phyloP scores from a whole-genome alignment of 2,888 invertebrate species.

The Tethea ocularis region DNA sequence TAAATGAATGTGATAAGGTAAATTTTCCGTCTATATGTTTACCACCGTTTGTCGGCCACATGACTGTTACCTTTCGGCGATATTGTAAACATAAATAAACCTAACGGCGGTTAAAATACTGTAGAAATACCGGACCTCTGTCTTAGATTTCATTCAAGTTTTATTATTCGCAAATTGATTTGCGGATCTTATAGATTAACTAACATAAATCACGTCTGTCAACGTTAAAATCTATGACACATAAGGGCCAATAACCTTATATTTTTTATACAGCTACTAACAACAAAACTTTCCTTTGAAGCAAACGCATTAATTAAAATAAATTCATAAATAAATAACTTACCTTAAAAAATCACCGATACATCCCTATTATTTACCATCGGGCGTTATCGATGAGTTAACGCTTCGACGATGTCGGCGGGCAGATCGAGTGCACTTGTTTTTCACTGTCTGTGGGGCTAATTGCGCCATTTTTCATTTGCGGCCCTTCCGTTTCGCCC shows the following conservation, averaged over 20 bases:
- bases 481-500: constrained; percentile 53
- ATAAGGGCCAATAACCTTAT: neutral
- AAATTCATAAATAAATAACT: constrained; percentile 24
- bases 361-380: constrained; percentile 39
- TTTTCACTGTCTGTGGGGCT: constrained; percentile 82
- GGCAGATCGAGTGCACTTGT: constrained; percentile 80
- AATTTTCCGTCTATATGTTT: no score
- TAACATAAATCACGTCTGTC: no score
- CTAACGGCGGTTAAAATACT: no score
- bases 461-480: constrained; percentile 82
- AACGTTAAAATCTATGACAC: neutral
- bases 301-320: constrained; percentile 12
- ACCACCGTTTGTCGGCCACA: no score
- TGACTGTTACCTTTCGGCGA: no score
- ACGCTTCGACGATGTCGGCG: constrained; percentile 47
- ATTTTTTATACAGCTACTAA: neutral
- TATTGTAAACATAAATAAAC: no score
- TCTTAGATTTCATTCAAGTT: no score
- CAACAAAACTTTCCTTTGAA: constrained; percentile 6
- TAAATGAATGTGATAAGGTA: no score
- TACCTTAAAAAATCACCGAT: constrained; percentile 14
- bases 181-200: no score
- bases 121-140: no score
- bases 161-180: no score
- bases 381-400: constrained; percentile 60